Evolutionary conservation across 2,888 invertebrate species (phyloP).

Genomic region (Lepas anatifera): DNA sequence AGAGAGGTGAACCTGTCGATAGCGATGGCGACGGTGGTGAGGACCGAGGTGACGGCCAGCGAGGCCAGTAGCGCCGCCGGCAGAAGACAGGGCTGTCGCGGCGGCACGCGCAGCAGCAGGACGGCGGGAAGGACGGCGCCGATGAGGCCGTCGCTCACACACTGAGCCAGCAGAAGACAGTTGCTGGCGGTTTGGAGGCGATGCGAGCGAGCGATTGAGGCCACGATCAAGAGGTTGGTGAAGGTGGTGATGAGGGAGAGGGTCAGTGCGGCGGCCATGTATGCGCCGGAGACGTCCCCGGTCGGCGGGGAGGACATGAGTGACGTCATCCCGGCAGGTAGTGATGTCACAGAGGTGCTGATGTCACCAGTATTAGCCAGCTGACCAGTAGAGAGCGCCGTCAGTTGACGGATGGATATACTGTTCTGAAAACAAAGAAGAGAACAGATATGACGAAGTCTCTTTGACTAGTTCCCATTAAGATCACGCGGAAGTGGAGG

Average conservation of each 20-base stretch:
- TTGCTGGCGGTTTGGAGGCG: not conserved
- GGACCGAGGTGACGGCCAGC: not conserved
- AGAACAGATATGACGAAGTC: too few relatives aligned
- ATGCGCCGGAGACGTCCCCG: not conserved
- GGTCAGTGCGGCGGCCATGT: not conserved
- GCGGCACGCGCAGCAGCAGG: not conserved
- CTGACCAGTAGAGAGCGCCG: too few relatives aligned
- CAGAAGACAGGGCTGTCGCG: not conserved
- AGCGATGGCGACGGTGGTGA: slow-evolving; percentile 46
- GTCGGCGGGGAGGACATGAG: too few relatives aligned
- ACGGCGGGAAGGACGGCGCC: not conserved
- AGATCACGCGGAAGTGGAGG: too few relatives aligned
- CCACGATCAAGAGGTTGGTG: not conserved
- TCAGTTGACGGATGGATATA: too few relatives aligned
- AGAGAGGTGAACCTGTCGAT: slow-evolving; percentile 48
- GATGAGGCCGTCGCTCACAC: slow-evolving; percentile 36
- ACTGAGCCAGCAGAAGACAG: not conserved
- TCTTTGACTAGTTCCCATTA: too few relatives aligned
- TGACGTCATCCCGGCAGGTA: too few relatives aligned
- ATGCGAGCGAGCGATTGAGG: not conserved
- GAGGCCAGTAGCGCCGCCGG: not conserved
- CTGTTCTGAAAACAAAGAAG: too few relatives aligned
- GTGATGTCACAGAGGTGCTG: too few relatives aligned
- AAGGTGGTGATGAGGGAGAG: not conserved
- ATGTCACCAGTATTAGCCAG: too few relatives aligned